These are phyloP conservation scores for Azemiops feae DNA, from an alignment of 2,113 vertebrate species.

Conservation along the genomic window DNA sequence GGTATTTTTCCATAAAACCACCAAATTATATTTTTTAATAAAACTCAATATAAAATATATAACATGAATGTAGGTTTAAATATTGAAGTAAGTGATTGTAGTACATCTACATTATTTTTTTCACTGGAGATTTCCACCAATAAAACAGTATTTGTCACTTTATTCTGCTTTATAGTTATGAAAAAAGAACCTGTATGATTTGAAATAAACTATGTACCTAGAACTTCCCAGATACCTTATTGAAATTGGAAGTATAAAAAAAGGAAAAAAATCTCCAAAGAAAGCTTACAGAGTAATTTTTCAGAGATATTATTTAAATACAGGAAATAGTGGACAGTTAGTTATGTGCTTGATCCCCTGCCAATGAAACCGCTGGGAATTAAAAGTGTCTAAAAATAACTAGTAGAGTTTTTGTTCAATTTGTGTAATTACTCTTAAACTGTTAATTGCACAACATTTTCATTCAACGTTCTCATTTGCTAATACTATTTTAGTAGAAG, in stretches of 20 bases:
- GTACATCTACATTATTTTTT: background rate
- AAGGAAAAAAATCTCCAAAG: slow-evolving; percentile 4
- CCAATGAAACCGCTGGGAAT: background rate
- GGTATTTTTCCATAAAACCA: background rate
- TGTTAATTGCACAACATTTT: slow-evolving; percentile 54
- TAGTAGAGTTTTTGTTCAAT: background rate
- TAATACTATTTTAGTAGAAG: slow-evolving; percentile 32
- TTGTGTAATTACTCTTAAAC: slow-evolving; percentile 45
- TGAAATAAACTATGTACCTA: background rate
- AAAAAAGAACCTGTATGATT: background rate
- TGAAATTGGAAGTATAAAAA: slow-evolving; percentile 36
- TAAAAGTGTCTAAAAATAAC: background rate
- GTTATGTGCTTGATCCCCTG: background rate
- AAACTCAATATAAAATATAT: slow-evolving; percentile 15
- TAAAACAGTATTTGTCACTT: background rate
- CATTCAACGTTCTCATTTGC: slow-evolving; percentile 26
- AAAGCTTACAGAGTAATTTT: slow-evolving; percentile 7
- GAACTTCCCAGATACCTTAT: background rate
- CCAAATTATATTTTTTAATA: background rate
- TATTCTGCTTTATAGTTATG: background rate
- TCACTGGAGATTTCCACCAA: background rate
- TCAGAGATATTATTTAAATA: slow-evolving; percentile 43
- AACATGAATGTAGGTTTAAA: slow-evolving; percentile 1
- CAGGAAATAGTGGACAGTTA: slow-evolving; percentile 9
- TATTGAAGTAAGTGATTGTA: slow-evolving; percentile 10